Evolutionary conservation across 1,140 invertebrate genomes (phyloP).

Genomic region (Pteromalus puparum): DNA sequence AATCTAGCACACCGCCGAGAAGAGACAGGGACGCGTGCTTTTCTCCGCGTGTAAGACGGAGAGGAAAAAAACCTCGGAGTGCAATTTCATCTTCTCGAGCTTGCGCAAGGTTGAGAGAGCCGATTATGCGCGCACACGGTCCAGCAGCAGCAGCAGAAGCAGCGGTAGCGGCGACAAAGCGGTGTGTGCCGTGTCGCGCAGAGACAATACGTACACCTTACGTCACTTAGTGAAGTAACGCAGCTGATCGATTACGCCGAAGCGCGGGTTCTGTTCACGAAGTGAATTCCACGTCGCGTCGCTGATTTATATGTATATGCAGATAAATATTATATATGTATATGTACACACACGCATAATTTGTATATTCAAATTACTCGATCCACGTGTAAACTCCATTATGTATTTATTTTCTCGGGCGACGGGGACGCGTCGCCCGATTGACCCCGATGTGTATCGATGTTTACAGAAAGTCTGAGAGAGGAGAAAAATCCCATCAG

Average conservation of each 20-base stretch:
- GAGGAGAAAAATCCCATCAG: not conserved
- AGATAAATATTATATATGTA: too few relatives aligned
- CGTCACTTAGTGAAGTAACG: slow-evolving; percentile 27
- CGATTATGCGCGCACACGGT: not conserved
- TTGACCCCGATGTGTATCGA: slow-evolving; percentile 25
- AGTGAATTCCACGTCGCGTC: slow-evolving; percentile 19
- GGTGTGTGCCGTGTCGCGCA: not conserved
- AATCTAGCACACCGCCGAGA: not conserved
- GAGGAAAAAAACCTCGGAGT: slow-evolving; percentile 12
- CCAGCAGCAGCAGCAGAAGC: not conserved
- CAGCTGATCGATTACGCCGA: not conserved
- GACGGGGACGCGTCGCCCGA: not conserved
- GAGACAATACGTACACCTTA: slow-evolving; percentile 13
- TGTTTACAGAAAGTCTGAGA: slow-evolving; percentile 9
- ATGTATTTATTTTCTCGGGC: slow-evolving; percentile 12
- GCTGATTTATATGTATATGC: not conserved
- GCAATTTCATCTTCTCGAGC: slow-evolving; percentile 22
- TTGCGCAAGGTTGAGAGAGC: not conserved
- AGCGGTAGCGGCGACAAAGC: not conserved
- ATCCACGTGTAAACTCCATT: slow-evolving; percentile 9
- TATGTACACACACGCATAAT: not conserved
- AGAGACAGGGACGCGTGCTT: too few relatives aligned
- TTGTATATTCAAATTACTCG: not conserved
- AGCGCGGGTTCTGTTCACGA: not conserved
- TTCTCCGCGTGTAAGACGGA: too few relatives aligned